Evolutionary conservation across 2,113 vertebrate genomes (phyloP), one percentile per base, ranked within the genome.

Genomic region (Scartelaos histophorus): DNA sequence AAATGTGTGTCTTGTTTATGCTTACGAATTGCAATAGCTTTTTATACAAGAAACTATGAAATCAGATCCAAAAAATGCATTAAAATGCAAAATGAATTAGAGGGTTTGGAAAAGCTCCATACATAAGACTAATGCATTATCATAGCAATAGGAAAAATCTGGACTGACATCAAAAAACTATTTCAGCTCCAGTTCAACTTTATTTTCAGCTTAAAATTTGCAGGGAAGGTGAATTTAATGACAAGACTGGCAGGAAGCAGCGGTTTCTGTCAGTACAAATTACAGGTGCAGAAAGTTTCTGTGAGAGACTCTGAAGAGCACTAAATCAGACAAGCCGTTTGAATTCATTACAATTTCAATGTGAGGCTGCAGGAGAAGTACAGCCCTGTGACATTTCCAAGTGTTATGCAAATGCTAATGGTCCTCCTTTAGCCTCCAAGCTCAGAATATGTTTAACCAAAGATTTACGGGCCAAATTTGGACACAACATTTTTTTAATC

Each of bases 331-430:
- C 65, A 65, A 66, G 79, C 22, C 58, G 70, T 82, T 85, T 81
- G 66, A 73, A 76, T 74, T 76, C 71, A 75, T 81, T 82, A 74
- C 60, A 62, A 66, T 73, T 74, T 38, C 66, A 54, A 70, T 49
- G 76, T 76, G 70, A 53, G 56, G 16, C 15, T 34, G 38, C 22
- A 66, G 62, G 45, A 35, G 29, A 61, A 66, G 60, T 76, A 38
- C 25, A 49, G 71, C 72, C 61, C 69, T 16, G 58, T 69, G 71
- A 76, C 47, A 54, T 73, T 80, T 73, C 69, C 17, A 58, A 58
- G 74, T 35, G 25, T 75, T 70, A 75, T 77, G 76, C 77, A 67
- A 64, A 79, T 79, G 68, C 73, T 45, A 76, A 76, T 71, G 49
- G 67, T 66, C 79, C 66, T 68, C 57, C 61, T 56, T 56, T 34